Base-by-base conservation (phyloP, 2,888 invertebrate species). In the Podotricha telesiphe region DNA sequence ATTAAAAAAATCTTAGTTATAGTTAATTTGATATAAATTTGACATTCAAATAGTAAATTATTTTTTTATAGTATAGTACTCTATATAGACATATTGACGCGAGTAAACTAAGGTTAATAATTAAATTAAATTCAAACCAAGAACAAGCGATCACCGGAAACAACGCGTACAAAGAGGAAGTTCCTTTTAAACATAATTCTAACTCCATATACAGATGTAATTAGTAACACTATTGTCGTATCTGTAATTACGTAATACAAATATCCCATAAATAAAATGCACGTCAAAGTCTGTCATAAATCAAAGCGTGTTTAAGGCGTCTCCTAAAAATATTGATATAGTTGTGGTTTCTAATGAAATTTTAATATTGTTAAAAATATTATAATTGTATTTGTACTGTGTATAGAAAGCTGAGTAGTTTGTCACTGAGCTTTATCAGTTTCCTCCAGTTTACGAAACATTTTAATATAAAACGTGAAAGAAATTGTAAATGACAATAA, bases 81-180 rank as follows among this genome's bases (percentile, higher is more conserved):
- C 22, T 59, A 61, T 22, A 42, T 17, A 17, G 53, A 10, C 22
- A 59, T 65, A 65, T 70, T 65, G 56, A 68, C 66, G 61, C 64
- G 61, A 72, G 62, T 64, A 64, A 67, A 70, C 73, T 74, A 63
- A 70, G 73, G 77, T 76, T 85, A 86, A n/a, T n/a, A n/a, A 87
- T 86, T 84, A 82, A 83, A 82, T 82, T 78, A 82, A 82, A 83
- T 83, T 82, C 82, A 83, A 83, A 81, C 76, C 76, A 80, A 84
- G 83, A 79, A 80, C 76, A 79, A 75, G 76, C 73, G 66, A 65
- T 70, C 80, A 80, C 76, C 81, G 87, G 87, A 87, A 81, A 75
- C 72, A 51, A 63, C 58, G 50, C 56, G 67, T 55, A 67, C 74
- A 80, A 82, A 75, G 37, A 86, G 82, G 82, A 83, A 81, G 80